Percentiles rank a stretch among this genome's conserved stretches.
These are phyloP conservation scores for Cygnus atratus DNA, from an alignment of 2,113 vertebrate genomes.

Conservation along the genomic window DNA sequence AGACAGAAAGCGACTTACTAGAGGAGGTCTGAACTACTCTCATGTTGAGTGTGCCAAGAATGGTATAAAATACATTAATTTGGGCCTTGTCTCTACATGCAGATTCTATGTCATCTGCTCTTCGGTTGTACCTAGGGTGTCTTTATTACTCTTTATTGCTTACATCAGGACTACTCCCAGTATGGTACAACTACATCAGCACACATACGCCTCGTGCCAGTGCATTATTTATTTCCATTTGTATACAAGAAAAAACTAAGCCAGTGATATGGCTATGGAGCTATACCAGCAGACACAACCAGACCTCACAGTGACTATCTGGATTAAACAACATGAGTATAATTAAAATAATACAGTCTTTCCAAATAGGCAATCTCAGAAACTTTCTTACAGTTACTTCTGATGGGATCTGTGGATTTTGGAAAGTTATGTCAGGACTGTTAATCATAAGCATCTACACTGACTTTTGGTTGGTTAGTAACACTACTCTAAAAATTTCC, in stretches of 20 bases:
- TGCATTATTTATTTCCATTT: background rate
- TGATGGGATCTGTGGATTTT: background rate
- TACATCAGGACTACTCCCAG: background rate
- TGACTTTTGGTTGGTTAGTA: background rate
- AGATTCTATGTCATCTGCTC: background rate
- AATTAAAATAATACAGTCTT: background rate
- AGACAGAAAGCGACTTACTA: background rate
- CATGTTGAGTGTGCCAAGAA: background rate
- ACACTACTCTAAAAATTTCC: background rate
- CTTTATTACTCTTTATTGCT: background rate
- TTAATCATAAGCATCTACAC: background rate
- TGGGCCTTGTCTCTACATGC: background rate
- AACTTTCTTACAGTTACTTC: background rate
- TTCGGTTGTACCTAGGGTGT: background rate
- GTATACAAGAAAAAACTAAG: background rate
- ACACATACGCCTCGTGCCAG: background rate
- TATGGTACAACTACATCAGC: background rate
- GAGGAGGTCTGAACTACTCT: background rate
- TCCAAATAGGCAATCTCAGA: background rate
- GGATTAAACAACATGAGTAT: background rate
- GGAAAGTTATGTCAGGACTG: background rate
- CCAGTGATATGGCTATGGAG: background rate
- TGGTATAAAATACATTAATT: background rate
- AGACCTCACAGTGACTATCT: background rate
- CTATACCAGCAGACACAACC: background rate